Evolutionary conservation across 2,113 vertebrate species (phyloP).

Genomic region (Cebus imitator): DNA sequence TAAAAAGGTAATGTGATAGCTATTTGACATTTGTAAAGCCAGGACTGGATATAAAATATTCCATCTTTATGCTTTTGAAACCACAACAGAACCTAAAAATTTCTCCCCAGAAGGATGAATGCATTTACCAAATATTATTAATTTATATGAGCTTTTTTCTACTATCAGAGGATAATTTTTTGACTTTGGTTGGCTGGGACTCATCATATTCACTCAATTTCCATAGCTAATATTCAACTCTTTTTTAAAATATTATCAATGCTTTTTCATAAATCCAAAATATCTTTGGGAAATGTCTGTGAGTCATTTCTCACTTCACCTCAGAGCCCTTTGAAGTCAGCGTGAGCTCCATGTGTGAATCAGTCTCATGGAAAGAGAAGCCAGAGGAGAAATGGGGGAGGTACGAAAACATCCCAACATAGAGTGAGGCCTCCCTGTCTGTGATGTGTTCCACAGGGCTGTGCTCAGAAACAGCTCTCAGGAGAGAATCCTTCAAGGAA

Average conservation of each 20-base stretch:
- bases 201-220: slow-evolving; percentile 45
- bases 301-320: slow-evolving; percentile 29
- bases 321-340: slow-evolving; percentile 62
- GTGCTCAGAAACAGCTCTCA: slow-evolving; percentile 53
- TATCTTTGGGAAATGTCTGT: slow-evolving; percentile 53
- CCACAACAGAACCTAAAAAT: slow-evolving; percentile 18
- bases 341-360: slow-evolving; percentile 14
- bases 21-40: neutral
- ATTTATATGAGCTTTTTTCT: neutral
- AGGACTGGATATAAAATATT: neutral
- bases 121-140: neutral
- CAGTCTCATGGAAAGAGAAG: neutral
- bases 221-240: slow-evolving; percentile 13
- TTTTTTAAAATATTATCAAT: slow-evolving; percentile 39
- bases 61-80: slow-evolving; percentile 37
- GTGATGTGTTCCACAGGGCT: slow-evolving; percentile 33
- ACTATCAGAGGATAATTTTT: neutral
- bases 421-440: neutral
- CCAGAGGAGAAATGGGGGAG: slow-evolving; percentile 12
- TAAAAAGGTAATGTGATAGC: neutral
- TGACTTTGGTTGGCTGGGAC: slow-evolving; percentile 10
- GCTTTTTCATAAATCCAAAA: slow-evolving; percentile 32
- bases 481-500: slow-evolving; percentile 49
- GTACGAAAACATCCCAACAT: slow-evolving; percentile 39
- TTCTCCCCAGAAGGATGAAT: slow-evolving; percentile 11